Conservation (phyloP, 2,113 vertebrate species). For the Syngnathus scovelli region DNA sequence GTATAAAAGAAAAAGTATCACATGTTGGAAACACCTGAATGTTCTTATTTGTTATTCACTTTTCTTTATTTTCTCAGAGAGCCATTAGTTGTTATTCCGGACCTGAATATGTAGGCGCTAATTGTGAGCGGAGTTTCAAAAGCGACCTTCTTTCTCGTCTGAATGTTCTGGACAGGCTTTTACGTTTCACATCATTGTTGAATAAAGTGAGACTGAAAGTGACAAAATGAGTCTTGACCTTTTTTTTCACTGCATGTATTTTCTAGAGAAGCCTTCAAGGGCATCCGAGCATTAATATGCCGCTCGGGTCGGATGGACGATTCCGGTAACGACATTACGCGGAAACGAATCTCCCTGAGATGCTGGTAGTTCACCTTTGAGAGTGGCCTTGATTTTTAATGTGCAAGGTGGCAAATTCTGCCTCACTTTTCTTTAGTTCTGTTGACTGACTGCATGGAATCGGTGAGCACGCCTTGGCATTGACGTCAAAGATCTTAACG, state of each 20-base stretch:
- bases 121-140: constrained; percentile 11
- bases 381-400: too few relatives aligned
- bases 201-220: constrained; percentile 73
- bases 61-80: constrained; percentile 48
- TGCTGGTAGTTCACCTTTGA: neutral
- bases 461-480: constrained; percentile 41
- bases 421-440: too few relatives aligned
- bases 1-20: constrained; percentile 67
- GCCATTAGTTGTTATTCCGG: constrained; percentile 60
- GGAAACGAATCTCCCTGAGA: neutral
- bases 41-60: neutral
- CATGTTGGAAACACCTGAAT: constrained; percentile 58
- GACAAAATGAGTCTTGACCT: neutral
- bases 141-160: constrained; percentile 65
- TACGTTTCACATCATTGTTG: constrained; percentile 72
- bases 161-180: constrained; percentile 70
- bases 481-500: constrained; percentile 88
- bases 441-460: neutral
- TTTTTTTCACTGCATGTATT: too few relatives aligned
- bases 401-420: too few relatives aligned
- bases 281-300: neutral
- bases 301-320: neutral
- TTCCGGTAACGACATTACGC: neutral
- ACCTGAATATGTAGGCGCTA: neutral
- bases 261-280: neutral